Evolutionary conservation across 2,888 invertebrate genomes (phyloP), one percentile per base, ranked within the genome.

Genomic region (Heliconius sara): DNA sequence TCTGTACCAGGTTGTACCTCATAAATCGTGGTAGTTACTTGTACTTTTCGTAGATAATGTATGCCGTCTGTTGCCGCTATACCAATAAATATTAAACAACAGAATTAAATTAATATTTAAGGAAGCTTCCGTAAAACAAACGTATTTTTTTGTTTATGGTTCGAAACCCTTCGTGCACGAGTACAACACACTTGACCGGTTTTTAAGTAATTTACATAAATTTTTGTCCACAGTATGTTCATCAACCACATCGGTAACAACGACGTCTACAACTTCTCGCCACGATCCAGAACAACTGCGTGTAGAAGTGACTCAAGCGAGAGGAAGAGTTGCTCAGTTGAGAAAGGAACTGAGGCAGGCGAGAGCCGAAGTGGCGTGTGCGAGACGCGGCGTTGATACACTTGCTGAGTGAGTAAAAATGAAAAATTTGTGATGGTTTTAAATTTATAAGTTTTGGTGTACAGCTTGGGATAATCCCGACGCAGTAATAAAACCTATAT

Each of bases 261-360:
- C 97, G 79, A 98, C 98, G 88, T 97, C 98, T 82, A 97, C 98
- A 82, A 98, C 98, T 89, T 98, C 98, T 80, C 97, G 98, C 89
- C 99, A 99, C 91, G 99, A 99, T 94, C 99, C 99, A 65, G 99
- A 99, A 89, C 95, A 99, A 80, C 96, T 99, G 81, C 97, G 98
- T 89, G 97, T 98, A 60, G 99, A 99, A 91, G 98, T 99, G 84
- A 97, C 98, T 82, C 96, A 98, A 90, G 99, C 99, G 71, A 96
- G 98, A 88, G 98, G 97, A 84, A 96, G 99, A 75, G 99, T 99
- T 30, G 97, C 98, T 70, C 96, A 98, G 88, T 95, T 99, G 79
- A 97, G 98, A 90, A 97, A 98, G 85, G 99, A 99, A 93, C 94
- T 99, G 87, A 97, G 98, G 88, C 98, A 98, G 92, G 99, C 99